Base-by-base conservation (phyloP, 2,113 vertebrate species). In the Macquaria australasica region DNA sequence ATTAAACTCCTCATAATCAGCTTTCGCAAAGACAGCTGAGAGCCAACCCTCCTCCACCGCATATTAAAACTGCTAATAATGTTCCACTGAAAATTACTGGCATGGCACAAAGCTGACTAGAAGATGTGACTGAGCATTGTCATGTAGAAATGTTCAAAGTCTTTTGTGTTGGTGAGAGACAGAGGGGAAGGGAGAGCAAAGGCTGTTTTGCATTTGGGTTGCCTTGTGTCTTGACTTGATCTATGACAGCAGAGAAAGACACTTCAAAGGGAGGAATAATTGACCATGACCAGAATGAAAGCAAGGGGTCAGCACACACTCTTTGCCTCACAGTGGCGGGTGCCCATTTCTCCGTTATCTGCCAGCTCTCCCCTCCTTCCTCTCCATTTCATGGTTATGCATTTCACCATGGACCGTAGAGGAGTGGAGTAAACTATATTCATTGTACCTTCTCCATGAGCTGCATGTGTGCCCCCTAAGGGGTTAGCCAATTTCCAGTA, bases 1-100 rank as follows among this genome's bases (percentile, higher is more conserved):
- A 91, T 93, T 89, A 92, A 87, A 88, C 76, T 89, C 82, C 77
- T 90, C 76, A 78, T 93, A 90, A 93, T 91, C 89, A 87, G 89
- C 89, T 89, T 87, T 84, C 86, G 88, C 77, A 89, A 85, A 91
- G 90, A 91, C 88, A 85, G 63, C 85, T 83, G 71, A 90, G 83
- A 83, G 58, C 72, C 63, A 76, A 3, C 77, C 88, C 83, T 79
- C 55, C 85, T 86, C 67, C 79, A 10, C 72, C 76, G 68, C 74
- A 63, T 77, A 85, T 88, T 87, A 90, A 75, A 77, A 62, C 77
- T 48, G 82, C 73, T 89, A 84, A 87, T 85, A 84, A 80, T 79
- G 72, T 71, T 83, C 71, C 90, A 73, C 41, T 21, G 67, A 79
- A 79, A 82, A 81, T 81, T 1, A 63, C 72, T 73, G 77, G 77